Percentiles rank a stretch among this genome's conserved stretches.
Conservation (phyloP, 2,797 vertebrate genomes). For the Melopsittacus undulatus region DNA sequence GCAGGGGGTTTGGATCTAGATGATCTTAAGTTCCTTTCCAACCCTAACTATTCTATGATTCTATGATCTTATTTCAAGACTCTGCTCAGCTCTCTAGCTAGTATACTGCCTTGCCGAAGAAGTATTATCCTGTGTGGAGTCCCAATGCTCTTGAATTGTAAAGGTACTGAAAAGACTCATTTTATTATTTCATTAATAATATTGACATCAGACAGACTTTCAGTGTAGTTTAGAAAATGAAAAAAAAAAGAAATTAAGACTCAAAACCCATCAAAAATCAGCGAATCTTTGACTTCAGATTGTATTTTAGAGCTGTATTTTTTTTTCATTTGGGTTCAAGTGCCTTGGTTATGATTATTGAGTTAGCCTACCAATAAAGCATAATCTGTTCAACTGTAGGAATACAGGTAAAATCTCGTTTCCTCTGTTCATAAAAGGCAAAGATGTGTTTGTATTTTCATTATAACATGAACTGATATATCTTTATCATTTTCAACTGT, state of each 20-base stretch:
- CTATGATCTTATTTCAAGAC: neutral
- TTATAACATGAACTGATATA: neutral
- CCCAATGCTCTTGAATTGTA: neutral
- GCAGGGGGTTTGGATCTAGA: too few relatives aligned
- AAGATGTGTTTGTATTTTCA: neutral
- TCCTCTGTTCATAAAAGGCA: neutral
- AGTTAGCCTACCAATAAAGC: neutral
- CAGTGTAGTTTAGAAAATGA: neutral
- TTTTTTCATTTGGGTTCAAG: neutral
- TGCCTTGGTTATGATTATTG: neutral
- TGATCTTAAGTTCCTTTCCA: too few relatives aligned
- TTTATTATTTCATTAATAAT: neutral
- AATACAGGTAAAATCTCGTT: neutral
- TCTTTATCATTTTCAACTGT: neutral
- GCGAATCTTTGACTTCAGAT: neutral
- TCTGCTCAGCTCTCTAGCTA: neutral
- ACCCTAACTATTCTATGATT: too few relatives aligned
- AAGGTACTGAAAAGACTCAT: neutral
- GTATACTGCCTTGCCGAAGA: neutral
- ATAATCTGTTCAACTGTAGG: neutral
- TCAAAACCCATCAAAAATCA: neutral
- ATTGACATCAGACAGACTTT: neutral
- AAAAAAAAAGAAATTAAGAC: neutral
- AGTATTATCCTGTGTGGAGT: neutral
- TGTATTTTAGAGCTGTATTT: neutral